Percentiles rank a stretch among this genome's conserved stretches.
These are phyloP conservation scores for Habroteleia sp. DNA, from an alignment of 2,888 invertebrate genomes.

Conservation along the genomic window DNA sequence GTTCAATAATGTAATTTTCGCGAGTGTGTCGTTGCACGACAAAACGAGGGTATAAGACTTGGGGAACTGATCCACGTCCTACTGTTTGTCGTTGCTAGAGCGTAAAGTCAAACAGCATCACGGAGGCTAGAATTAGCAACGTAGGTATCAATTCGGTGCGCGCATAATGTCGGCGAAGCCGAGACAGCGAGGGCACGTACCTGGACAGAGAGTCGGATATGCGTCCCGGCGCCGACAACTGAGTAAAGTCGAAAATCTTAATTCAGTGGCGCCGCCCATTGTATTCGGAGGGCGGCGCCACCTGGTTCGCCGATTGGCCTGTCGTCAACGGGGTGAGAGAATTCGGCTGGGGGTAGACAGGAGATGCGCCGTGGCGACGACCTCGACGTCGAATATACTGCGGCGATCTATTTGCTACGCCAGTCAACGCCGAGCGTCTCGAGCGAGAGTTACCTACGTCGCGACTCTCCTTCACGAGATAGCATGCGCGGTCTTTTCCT, in stretches of 20 bases:
- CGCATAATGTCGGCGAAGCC: slow-evolving; percentile 24
- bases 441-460: slow-evolving; percentile 46
- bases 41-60: slow-evolving; percentile 32
- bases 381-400: slow-evolving; percentile 58
- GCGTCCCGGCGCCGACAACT: slow-evolving; percentile 41
- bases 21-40: not conserved
- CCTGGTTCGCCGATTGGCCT: slow-evolving; percentile 75
- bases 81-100: slow-evolving; percentile 48
- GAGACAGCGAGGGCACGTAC: slow-evolving; percentile 39
- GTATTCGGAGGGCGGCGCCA: slow-evolving; percentile 66
- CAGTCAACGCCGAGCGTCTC: slow-evolving; percentile 80
- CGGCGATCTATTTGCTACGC: slow-evolving; percentile 66
- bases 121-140: slow-evolving; percentile 69
- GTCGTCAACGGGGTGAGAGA: slow-evolving; percentile 58
- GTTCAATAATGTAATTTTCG: slow-evolving; percentile 23
- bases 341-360: slow-evolving; percentile 61
- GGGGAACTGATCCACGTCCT: slow-evolving; percentile 31
- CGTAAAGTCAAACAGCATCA: slow-evolving; percentile 68
- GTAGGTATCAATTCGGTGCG: slow-evolving; percentile 53
- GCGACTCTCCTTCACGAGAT: slow-evolving; percentile 35
- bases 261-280: slow-evolving; percentile 77
- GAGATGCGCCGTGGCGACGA: slow-evolving; percentile 74
- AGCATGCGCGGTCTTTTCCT: slow-evolving; percentile 19
- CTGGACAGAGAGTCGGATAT: slow-evolving; percentile 50
- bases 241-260: slow-evolving; percentile 80